phyloP scores from a whole-genome alignment of 2,797 vertebrate species.

The Poeciliopsis infans region DNA sequence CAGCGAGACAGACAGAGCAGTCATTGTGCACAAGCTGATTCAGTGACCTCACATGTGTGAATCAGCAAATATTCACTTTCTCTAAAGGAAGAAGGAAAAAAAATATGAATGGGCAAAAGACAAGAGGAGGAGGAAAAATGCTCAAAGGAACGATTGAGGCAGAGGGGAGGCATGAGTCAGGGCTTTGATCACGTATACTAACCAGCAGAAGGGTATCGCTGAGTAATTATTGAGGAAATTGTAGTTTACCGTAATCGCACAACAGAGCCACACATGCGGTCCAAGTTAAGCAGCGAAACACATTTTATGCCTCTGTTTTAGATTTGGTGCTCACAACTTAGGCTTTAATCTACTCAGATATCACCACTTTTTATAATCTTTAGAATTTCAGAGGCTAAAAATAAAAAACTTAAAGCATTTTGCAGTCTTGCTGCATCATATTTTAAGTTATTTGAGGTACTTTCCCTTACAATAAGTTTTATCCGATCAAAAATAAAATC shows the following conservation, averaged over 20 bases:
- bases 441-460: not conserved
- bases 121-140: slow-evolving; percentile 63
- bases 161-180: slow-evolving; percentile 70
- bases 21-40: slow-evolving; percentile 70
- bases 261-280: slow-evolving; percentile 61
- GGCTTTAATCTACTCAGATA: not conserved
- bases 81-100: slow-evolving; percentile 50
- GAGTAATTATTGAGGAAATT: slow-evolving; percentile 65
- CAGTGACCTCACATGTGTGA: slow-evolving; percentile 69
- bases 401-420: not conserved
- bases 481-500: not conserved
- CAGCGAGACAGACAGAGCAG: slow-evolving; percentile 61
- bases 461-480: not conserved
- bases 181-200: slow-evolving; percentile 50
- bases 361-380: not conserved
- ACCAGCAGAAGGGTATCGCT: slow-evolving; percentile 62
- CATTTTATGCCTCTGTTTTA: slow-evolving; percentile 14
- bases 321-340: slow-evolving; percentile 11
- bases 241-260: slow-evolving; percentile 74
- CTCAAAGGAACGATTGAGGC: slow-evolving; percentile 51
- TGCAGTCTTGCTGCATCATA: not conserved
- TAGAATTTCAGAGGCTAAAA: not conserved
- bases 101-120: slow-evolving; percentile 64
- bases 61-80: slow-evolving; percentile 78
- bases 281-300: slow-evolving; percentile 28